These are phyloP conservation scores for Cheilosia pagana DNA, from an alignment of 2,888 invertebrate genomes.

Conservation along the genomic window DNA sequence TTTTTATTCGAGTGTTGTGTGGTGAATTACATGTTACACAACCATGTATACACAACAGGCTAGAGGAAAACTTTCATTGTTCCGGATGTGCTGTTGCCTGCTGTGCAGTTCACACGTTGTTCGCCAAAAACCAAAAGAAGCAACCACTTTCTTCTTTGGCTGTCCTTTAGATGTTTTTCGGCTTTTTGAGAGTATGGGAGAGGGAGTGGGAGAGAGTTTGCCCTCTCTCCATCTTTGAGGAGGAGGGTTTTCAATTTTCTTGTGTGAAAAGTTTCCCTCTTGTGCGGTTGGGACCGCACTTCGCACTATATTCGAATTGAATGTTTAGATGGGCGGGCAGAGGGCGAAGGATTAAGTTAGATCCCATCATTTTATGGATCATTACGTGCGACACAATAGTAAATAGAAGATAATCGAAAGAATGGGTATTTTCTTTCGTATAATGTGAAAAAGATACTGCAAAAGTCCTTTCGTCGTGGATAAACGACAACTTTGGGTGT, in stretches of 20 bases:
- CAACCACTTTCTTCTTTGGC: constrained; percentile 52
- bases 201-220: constrained; percentile 24
- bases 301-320: constrained; percentile 6
- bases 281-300: neutral
- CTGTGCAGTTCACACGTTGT: constrained; percentile 67
- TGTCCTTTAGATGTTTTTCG: constrained; percentile 34
- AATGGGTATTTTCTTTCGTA: constrained; percentile 26
- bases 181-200: constrained; percentile 47
- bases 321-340: neutral
- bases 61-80: constrained; percentile 15
- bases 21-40: constrained; percentile 66
- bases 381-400: constrained; percentile 71
- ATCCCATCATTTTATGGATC: constrained; percentile 74
- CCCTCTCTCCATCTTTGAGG: neutral
- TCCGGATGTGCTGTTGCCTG: constrained; percentile 41
- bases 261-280: constrained; percentile 28
- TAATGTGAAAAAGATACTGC: constrained; percentile 17
- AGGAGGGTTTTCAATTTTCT: constrained; percentile 56
- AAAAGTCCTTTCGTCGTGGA: constrained; percentile 18
- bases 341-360: constrained; percentile 66
- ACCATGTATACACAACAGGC: constrained; percentile 28
- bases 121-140: constrained; percentile 51
- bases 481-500: constrained; percentile 57
- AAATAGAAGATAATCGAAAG: constrained; percentile 62
- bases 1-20: constrained; percentile 69